phyloP scores from a whole-genome alignment of 2,888 invertebrate species.

The Diloba caeruleocephala region DNA sequence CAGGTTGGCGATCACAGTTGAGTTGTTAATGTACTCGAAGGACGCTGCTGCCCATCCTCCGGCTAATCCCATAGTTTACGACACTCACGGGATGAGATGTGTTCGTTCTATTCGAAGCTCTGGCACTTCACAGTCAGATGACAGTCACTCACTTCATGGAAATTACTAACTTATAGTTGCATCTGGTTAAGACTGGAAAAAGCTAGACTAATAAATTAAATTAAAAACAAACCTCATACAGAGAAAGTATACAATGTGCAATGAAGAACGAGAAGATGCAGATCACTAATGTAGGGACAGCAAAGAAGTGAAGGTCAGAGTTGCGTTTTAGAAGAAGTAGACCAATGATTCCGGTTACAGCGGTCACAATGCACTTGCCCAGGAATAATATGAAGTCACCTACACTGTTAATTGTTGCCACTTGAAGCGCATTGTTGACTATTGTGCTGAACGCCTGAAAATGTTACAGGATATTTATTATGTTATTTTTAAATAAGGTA shows the following conservation, averaged over 20 bases:
- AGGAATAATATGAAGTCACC: slow-evolving; percentile 98
- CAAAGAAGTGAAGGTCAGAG: slow-evolving; percentile 93
- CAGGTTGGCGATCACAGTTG: no score
- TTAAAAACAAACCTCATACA: slow-evolving; percentile 94
- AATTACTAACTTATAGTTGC: no score
- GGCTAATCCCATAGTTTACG: no score
- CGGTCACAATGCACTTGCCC: slow-evolving; percentile 94
- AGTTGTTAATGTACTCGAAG: no score
- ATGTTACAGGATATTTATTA: background rate
- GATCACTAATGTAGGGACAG: slow-evolving; percentile 95
- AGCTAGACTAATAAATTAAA: background rate
- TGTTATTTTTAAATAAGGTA: no score
- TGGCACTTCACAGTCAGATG: no score
- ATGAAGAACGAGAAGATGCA: slow-evolving; percentile 97
- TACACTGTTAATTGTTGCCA: slow-evolving; percentile 97
- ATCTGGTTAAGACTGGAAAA: slow-evolving; percentile 5
- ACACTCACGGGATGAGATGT: no score
- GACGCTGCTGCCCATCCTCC: no score
- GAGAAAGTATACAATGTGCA: slow-evolving; percentile 96
- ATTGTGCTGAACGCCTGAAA: slow-evolving; percentile 95
- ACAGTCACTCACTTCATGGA: no score
- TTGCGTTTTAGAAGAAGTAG: slow-evolving; percentile 93
- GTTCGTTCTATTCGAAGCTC: no score
- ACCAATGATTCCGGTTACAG: slow-evolving; percentile 93
- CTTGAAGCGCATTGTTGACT: slow-evolving; percentile 94